phyloP scores from a whole-genome alignment of 2,888 invertebrate species.

The Drosophila phalerata region DNA sequence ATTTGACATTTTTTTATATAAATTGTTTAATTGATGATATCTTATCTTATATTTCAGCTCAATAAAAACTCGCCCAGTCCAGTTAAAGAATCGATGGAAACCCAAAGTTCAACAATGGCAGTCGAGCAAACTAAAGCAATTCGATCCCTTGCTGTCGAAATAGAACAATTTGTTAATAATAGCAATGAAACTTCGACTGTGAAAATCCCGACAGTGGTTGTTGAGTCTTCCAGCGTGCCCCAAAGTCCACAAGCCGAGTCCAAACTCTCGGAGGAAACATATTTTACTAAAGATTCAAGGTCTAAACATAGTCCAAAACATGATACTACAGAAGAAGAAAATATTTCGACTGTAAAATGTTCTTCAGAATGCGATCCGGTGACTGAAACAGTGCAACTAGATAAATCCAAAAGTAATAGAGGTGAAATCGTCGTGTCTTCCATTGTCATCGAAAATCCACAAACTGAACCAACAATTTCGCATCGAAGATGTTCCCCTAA shows the following conservation, averaged over 20 bases:
- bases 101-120: not conserved
- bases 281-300: conserved; percentile 1
- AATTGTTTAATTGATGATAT: not conserved
- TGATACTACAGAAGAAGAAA: not conserved
- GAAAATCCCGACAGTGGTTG: conserved; percentile 7
- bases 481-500: not conserved
- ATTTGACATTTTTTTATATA: not conserved
- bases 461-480: conserved; percentile 1
- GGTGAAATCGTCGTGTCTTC: not conserved
- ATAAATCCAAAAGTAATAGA: conserved; percentile 9
- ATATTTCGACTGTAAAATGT: conserved; percentile 9
- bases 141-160: conserved; percentile 65
- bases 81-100: conserved; percentile 6
- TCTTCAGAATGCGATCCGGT: conserved; percentile 9
- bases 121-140: conserved; percentile 50
- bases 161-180: conserved; percentile 65
- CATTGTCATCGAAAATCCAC: not conserved
- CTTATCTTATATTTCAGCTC: conserved; percentile 21
- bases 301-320: not conserved
- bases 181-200: conserved; percentile 19
- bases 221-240: conserved; percentile 10
- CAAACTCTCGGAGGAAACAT: not conserved
- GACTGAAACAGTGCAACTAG: conserved; percentile 13
- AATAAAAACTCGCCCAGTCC: not conserved
- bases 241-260: conserved; percentile 10